Base-by-base conservation (phyloP, 2,888 invertebrate genomes). In the Piscicola geometra region DNA sequence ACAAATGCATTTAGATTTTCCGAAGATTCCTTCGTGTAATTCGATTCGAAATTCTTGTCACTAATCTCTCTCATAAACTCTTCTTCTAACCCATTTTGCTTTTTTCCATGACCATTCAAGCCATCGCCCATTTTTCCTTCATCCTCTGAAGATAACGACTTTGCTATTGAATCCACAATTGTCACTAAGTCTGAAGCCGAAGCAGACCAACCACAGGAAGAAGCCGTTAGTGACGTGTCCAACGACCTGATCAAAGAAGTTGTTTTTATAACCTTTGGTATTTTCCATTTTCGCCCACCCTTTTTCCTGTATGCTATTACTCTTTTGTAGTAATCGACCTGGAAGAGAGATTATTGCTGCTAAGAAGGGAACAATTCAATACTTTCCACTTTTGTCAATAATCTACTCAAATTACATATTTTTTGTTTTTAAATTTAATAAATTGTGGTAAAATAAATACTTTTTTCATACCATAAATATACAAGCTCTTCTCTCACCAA, bases 191-290 rank as follows among this genome's bases (percentile, higher is more conserved):
- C 81, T 2, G 76, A 67, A 0, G 82, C 79, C 21, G 81, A 80
- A n/a, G 82, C 79, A 0, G 83, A 81, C 80, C 82, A 81, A 1
- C 83, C 84, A 33, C 82, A 82, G 74, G 81, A 82, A 0, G 83
- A 78, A 1, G 79, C 83, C 15, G 82, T 79, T 71, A 81, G 81
- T 77, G 81, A 80, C 81, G 83, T 81, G 35, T 80, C 79, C 78
- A 82, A 81, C 2, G 81, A 81, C 3, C 83, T 83, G 78, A 83
- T 83, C 71, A 83, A 82, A 21, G 83, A 81, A 3, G 79, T 64
- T 12, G 64, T 21, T 25, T 64, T 64, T 64, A 21, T 21, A 28
- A 64, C 12, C n/a, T 9, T 9, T 64, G 64, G 9, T 28, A 28
- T 64, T 64, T 64, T 64, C 25, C 9, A 64, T 25, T 28, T 64